phyloP scores from a whole-genome alignment of 1,140 invertebrate species.

The Drosophila oshimai region DNA sequence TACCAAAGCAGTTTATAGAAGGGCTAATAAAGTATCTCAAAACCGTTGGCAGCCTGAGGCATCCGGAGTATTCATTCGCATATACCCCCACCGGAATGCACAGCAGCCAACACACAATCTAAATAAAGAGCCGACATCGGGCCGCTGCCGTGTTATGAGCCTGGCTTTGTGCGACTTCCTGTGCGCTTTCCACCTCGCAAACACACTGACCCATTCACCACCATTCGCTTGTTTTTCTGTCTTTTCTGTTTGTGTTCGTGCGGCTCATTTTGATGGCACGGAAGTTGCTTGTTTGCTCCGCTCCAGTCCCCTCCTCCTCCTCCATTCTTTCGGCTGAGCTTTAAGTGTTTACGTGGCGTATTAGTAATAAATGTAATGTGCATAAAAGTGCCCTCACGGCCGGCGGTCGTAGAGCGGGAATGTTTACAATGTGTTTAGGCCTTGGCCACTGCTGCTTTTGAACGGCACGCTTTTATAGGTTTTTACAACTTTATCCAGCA shows the following conservation, averaged over 20 bases:
- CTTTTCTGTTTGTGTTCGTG: slow-evolving; percentile 35
- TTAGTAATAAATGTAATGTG: slow-evolving; percentile 81
- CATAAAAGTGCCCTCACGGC: slow-evolving; percentile 51
- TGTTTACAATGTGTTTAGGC: slow-evolving; percentile 70
- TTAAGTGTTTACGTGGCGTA: slow-evolving; percentile 80
- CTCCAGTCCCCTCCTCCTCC: neutral
- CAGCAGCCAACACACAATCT: slow-evolving; percentile 7
- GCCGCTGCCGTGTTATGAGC: slow-evolving; percentile 17
- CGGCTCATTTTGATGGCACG: slow-evolving; percentile 59
- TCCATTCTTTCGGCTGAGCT: slow-evolving; percentile 16
- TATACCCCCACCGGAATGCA: neutral
- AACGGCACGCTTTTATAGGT: slow-evolving; percentile 36
- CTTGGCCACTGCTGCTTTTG: too few species aligned
- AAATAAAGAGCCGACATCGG: slow-evolving; percentile 26
- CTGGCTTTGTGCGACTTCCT: slow-evolving; percentile 32
- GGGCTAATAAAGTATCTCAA: too few species aligned
- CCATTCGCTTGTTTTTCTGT: slow-evolving; percentile 35
- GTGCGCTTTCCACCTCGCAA: neutral
- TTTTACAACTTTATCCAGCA: slow-evolving; percentile 64
- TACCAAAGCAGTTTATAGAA: too few species aligned
- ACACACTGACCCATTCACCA: slow-evolving; percentile 1
- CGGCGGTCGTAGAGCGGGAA: slow-evolving; percentile 36
- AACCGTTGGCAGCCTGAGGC: too few species aligned
- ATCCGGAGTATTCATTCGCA: neutral
- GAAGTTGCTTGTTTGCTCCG: slow-evolving; percentile 67